These are phyloP conservation scores for Trissolcus japonicus DNA, from an alignment of 2,888 invertebrate species.

Conservation along the genomic window DNA sequence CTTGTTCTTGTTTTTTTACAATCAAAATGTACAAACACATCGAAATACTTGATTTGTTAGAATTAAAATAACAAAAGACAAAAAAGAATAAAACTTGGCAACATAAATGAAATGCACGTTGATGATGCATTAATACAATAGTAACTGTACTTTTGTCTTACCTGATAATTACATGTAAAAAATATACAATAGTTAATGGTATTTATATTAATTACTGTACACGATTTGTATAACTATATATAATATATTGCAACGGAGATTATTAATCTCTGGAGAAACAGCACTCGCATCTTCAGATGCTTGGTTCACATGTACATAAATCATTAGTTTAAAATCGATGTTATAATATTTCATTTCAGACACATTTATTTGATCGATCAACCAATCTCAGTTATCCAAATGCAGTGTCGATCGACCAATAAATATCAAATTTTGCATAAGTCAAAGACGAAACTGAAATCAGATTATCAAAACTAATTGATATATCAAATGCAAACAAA, in stretches of 20 bases:
- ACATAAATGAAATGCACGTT: no score
- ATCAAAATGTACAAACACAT: slow-evolving; percentile 38
- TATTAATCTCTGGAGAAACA: background rate
- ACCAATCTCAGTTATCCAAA: slow-evolving; percentile 5
- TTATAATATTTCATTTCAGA: slow-evolving; percentile 6
- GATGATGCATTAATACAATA: no score
- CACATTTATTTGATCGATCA: slow-evolving; percentile 39
- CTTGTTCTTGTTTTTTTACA: slow-evolving; percentile 42
- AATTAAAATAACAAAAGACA: no score
- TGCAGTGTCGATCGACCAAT: slow-evolving; percentile 24
- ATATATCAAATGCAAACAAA: background rate
- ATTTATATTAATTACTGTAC: slow-evolving; percentile 44
- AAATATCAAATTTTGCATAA: slow-evolving; percentile 28
- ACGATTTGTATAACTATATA: slow-evolving; percentile 25
- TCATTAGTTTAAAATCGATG: slow-evolving; percentile 6
- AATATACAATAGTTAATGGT: slow-evolving; percentile 46
- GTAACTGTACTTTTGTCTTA: slow-evolving; percentile 9
- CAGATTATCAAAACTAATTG: no score
- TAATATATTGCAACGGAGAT: slow-evolving; percentile 9
- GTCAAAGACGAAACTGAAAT: background rate
- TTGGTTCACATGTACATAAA: slow-evolving; percentile 38
- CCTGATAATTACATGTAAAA: slow-evolving; percentile 44
- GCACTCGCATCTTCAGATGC: slow-evolving; percentile 11
- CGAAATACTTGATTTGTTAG: slow-evolving; percentile 16
- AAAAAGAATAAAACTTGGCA: no score